These are phyloP conservation scores for Hycleus phaleratus DNA, from an alignment of 1,140 invertebrate species.

Conservation along the genomic window DNA sequence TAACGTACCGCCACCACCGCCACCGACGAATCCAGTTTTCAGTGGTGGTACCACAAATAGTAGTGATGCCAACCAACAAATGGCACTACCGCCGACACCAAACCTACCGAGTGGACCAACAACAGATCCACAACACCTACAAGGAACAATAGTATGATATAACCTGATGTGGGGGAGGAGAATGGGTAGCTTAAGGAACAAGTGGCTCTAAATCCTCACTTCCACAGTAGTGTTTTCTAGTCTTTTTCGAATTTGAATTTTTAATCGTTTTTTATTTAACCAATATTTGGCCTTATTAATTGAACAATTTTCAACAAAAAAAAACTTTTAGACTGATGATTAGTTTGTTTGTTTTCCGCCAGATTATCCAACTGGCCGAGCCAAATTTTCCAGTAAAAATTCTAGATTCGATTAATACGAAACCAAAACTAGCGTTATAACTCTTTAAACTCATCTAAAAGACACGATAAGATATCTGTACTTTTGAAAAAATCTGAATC, in stretches of 20 bases:
- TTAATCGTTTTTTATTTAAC: no score
- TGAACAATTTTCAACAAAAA: neutral
- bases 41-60: constrained; percentile 7
- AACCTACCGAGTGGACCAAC: constrained; percentile 21
- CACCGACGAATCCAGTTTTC: constrained; percentile 16
- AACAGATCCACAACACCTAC: constrained; percentile 66
- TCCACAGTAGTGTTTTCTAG: constrained; percentile 24
- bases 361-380: constrained; percentile 17
- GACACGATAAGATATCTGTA: no score
- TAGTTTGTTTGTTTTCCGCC: constrained; percentile 23
- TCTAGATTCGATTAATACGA: no score
- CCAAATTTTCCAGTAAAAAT: constrained; percentile 24
- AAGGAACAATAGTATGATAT: constrained; percentile 88
- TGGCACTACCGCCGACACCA: constrained; percentile 21
- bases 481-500: no score
- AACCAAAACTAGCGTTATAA: neutral
- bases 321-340: constrained; percentile 28
- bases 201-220: constrained; percentile 51
- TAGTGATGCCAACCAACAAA: constrained; percentile 12
- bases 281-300: constrained; percentile 35
- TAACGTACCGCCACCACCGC: constrained; percentile 10
- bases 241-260: no score
- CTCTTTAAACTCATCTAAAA: neutral
- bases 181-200: constrained; percentile 60
- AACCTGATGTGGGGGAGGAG: constrained; percentile 82